phyloP scores from a whole-genome alignment of 1,140 invertebrate genomes.

The Whitmania pigra region DNA sequence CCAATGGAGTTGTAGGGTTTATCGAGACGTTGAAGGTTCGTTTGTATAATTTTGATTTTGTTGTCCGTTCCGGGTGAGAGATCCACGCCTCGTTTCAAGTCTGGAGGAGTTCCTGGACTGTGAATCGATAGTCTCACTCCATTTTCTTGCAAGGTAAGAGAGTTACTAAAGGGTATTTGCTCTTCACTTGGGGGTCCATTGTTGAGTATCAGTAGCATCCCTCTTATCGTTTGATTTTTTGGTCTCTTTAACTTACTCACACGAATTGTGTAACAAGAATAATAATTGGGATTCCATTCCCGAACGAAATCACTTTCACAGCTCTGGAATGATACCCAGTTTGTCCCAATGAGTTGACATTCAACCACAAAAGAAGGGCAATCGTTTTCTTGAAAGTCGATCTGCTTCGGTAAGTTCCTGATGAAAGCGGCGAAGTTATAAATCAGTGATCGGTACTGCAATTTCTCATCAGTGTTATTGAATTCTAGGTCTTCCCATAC shows the following conservation, averaged over 20 bases:
- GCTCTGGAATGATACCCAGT: background rate
- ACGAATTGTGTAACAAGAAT: background rate
- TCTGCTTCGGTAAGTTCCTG: too few relatives aligned
- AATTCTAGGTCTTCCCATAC: too few relatives aligned
- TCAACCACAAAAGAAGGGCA: background rate
- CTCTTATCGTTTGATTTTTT: background rate
- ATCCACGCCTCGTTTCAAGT: background rate
- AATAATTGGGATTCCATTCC: background rate
- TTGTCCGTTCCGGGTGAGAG: background rate
- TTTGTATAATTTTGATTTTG: background rate
- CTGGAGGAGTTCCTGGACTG: constrained; percentile 6
- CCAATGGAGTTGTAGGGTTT: too few relatives aligned
- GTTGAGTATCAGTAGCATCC: background rate
- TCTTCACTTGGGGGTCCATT: background rate
- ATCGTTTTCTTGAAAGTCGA: background rate
- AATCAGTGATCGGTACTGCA: too few relatives aligned
- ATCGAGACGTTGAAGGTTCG: too few relatives aligned
- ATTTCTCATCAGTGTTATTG: too few relatives aligned
- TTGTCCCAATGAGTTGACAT: background rate
- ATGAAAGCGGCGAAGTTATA: too few relatives aligned
- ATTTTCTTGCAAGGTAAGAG: background rate
- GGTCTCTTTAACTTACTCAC: background rate
- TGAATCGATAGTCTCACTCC: background rate
- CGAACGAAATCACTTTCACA: background rate
- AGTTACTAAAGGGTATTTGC: background rate